Evolutionary conservation across 2,113 vertebrate genomes (phyloP).

Genomic region (Haemorhous mexicanus): DNA sequence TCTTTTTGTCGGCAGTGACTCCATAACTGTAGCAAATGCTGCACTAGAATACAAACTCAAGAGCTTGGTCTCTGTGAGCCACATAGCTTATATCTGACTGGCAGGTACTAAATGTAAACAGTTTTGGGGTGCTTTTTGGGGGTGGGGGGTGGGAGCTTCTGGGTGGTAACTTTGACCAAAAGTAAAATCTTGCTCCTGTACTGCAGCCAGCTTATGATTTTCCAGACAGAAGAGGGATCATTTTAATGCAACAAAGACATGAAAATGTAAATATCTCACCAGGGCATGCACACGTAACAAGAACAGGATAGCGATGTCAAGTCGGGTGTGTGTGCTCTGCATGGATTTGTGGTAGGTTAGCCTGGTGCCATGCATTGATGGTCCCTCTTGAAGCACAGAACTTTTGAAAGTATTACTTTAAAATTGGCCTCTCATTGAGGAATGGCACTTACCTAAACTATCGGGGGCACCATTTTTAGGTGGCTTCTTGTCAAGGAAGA

Average conservation of each 20-base stretch:
- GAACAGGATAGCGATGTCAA: not conserved
- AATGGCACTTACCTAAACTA: constrained; percentile 70
- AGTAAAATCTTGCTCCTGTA: constrained; percentile 70
- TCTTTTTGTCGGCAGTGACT: constrained; percentile 68
- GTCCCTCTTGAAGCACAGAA: constrained; percentile 80
- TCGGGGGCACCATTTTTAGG: constrained; percentile 52
- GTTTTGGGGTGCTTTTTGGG: constrained; percentile 41
- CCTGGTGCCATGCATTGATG: constrained; percentile 62
- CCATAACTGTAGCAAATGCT: constrained; percentile 76
- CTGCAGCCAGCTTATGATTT: constrained; percentile 71
- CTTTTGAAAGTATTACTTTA: constrained; percentile 74
- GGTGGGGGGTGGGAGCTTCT: constrained; percentile 50
- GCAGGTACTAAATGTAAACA: constrained; percentile 68
- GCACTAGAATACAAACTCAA: constrained; percentile 75
- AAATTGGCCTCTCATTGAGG: constrained; percentile 68
- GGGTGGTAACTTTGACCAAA: constrained; percentile 71
- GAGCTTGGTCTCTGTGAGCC: constrained; percentile 56
- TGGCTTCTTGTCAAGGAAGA: constrained; percentile 38
- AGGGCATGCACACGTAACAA: not conserved
- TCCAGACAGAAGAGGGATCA: constrained; percentile 65
- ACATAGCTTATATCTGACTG: constrained; percentile 48
- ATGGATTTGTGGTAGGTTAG: constrained; percentile 57
- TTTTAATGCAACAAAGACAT: constrained; percentile 42
- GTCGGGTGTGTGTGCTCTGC: constrained; percentile 25
- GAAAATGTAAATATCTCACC: constrained; percentile 50